A percentile compares a stretch with the other conserved stretches of the same genome.
phyloP scores from a whole-genome alignment of 2,113 vertebrate genomes.

The Corydoras maculifer region DNA sequence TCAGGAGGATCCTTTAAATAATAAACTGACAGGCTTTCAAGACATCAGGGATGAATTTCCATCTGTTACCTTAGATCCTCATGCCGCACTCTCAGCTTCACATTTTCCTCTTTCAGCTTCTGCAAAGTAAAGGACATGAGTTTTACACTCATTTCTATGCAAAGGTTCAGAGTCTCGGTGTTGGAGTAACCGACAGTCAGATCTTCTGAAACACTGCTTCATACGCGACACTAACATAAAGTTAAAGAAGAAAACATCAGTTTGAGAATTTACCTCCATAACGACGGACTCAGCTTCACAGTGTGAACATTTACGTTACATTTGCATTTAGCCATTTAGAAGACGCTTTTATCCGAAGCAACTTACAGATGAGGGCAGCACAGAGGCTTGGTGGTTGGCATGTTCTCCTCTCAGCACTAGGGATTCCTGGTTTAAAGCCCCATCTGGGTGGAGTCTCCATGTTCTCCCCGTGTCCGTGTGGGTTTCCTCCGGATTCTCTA shows the following conservation, averaged over 20 bases:
- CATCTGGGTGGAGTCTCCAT: no score
- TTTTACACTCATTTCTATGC: no score
- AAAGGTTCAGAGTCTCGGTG: no score
- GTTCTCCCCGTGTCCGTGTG: no score
- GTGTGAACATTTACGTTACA: background rate
- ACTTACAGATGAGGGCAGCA: no score
- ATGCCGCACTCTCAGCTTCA: slow-evolving; percentile 59
- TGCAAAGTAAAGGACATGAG: background rate
- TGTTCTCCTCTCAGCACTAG: no score
- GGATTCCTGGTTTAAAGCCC: no score
- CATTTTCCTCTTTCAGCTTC: slow-evolving; percentile 62
- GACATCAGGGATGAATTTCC: slow-evolving; percentile 32
- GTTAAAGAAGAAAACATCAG: background rate
- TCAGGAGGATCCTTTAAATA: background rate
- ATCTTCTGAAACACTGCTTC: no score
- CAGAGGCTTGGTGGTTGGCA: no score
- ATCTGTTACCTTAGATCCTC: slow-evolving; percentile 58
- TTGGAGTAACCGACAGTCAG: no score
- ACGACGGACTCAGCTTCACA: background rate
- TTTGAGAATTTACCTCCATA: slow-evolving; percentile 16
- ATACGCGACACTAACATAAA: background rate
- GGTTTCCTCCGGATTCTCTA: no score
- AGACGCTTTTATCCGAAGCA: no score
- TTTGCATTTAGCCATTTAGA: background rate
- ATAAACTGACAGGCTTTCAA: background rate